These are phyloP conservation scores for Podarcis raffonei DNA, from an alignment of 2,113 vertebrate species.

Conservation along the genomic window DNA sequence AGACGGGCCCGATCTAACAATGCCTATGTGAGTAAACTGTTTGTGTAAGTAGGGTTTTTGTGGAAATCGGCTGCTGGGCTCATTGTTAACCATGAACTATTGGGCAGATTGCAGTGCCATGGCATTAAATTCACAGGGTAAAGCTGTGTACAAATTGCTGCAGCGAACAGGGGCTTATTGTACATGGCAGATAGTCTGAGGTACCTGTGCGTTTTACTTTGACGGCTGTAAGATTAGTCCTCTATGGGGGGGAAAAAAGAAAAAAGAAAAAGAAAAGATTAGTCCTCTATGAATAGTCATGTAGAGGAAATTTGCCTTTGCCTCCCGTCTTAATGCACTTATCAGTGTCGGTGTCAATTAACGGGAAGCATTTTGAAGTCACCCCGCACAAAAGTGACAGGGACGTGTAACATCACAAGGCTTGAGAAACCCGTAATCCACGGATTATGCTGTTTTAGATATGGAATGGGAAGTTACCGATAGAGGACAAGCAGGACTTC, in stretches of 20 bases:
- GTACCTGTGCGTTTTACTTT: background rate
- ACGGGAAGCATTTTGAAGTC: constrained; percentile 10
- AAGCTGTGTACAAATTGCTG: background rate
- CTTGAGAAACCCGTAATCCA: background rate
- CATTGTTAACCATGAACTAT: background rate
- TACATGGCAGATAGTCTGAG: background rate
- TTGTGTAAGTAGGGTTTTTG: background rate
- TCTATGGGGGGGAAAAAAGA: too few species aligned
- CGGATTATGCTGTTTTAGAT: background rate
- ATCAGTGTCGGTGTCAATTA: constrained; percentile 3
- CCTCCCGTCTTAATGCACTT: constrained; percentile 8
- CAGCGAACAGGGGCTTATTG: background rate
- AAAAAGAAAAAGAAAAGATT: too few species aligned
- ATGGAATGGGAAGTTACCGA: constrained; percentile 15
- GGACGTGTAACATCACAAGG: background rate
- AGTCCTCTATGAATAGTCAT: background rate
- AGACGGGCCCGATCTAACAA: background rate
- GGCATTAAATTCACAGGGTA: too few species aligned
- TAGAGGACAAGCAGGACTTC: background rate
- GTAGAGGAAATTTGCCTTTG: background rate
- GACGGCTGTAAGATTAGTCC: background rate
- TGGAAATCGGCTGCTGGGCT: background rate
- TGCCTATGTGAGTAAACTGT: background rate
- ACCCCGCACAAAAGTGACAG: background rate
- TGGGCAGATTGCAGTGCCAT: background rate